Conservation (phyloP, 2,888 invertebrate genomes). For the Anthophora plumipes region DNA sequence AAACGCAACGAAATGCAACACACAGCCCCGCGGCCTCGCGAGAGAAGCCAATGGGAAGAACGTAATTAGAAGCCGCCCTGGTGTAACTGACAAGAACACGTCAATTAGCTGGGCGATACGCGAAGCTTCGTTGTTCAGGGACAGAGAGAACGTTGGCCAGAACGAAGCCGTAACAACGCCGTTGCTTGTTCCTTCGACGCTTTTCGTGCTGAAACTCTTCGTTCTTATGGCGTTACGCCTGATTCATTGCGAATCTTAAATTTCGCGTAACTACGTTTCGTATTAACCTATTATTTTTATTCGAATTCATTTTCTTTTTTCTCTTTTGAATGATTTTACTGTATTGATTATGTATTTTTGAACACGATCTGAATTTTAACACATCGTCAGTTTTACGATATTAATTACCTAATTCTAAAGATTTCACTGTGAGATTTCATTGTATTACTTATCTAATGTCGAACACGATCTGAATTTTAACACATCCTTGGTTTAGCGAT, state of each 20-base stretch:
- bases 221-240: not conserved
- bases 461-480: no score
- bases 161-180: conserved; percentile 37
- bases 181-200: not conserved
- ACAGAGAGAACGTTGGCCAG: conserved; percentile 33
- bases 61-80: conserved; percentile 64
- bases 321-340: no score
- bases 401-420: no score
- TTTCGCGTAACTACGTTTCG: not conserved
- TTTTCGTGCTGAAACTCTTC: not conserved
- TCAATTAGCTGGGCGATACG: conserved; percentile 63
- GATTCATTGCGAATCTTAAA: not conserved
- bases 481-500: no score
- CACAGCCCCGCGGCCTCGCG: conserved; percentile 10
- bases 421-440: no score
- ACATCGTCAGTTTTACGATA: no score
- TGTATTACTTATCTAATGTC: no score
- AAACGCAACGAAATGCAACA: conserved; percentile 45
- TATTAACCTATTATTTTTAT: no score
- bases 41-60: conserved; percentile 51
- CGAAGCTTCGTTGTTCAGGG: conserved; percentile 19
- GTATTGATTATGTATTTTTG: not conserved
- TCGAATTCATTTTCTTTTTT: no score
- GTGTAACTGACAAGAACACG: conserved; percentile 68
- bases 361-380: not conserved